phyloP scores from a whole-genome alignment of 2,797 vertebrate genomes.

The Chrysolophus pictus region DNA sequence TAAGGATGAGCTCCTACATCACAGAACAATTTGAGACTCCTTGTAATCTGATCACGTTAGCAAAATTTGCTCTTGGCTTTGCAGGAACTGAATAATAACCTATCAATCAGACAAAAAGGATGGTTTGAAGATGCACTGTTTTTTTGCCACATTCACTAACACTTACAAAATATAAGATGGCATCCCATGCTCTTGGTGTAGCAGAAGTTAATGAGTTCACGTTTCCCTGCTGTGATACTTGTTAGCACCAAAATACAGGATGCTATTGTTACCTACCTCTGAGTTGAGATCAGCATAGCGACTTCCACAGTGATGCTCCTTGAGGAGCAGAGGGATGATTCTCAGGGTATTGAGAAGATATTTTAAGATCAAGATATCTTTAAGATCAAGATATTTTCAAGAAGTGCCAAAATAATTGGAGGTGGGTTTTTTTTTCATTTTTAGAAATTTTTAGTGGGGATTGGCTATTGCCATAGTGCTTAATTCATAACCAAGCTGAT shows the following conservation, averaged over 20 bases:
- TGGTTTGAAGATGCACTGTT: neutral
- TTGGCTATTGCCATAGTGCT: neutral
- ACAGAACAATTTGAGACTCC: neutral
- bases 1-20: neutral
- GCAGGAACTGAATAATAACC: neutral
- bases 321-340: neutral
- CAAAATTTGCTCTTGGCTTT: neutral
- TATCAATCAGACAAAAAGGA: neutral
- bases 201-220: constrained; percentile 17
- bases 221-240: neutral
- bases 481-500: neutral
- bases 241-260: neutral
- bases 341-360: neutral
- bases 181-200: neutral
- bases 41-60: neutral
- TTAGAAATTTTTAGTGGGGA: neutral
- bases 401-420: constrained; percentile 29
- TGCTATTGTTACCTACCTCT: neutral
- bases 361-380: neutral
- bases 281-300: neutral
- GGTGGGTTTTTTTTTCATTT: neutral
- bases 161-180: neutral
- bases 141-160: neutral
- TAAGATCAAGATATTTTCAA: constrained; percentile 34
- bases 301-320: neutral